Conservation (phyloP, 2,797 vertebrate species). For the Phataginus tricuspis region DNA sequence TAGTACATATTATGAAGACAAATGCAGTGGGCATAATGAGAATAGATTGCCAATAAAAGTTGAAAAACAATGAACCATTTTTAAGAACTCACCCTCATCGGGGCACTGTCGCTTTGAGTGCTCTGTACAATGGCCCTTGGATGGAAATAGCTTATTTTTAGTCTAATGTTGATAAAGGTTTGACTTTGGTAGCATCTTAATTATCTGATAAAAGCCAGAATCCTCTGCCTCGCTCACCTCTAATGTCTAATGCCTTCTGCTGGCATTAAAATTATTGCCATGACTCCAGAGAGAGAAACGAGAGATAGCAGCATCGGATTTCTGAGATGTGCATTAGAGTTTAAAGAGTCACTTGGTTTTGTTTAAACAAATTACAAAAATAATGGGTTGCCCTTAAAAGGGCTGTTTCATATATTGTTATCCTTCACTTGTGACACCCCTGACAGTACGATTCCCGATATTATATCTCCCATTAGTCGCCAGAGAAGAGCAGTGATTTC, state of each 20-base stretch:
- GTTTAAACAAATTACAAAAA: constrained; percentile 73
- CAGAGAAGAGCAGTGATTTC: not conserved
- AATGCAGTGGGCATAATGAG: constrained; percentile 87
- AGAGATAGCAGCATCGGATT: constrained; percentile 53
- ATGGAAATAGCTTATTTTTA: constrained; percentile 75
- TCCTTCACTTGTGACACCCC: constrained; percentile 43
- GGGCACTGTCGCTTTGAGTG: constrained; percentile 51
- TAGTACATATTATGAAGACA: constrained; percentile 87
- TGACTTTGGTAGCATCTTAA: constrained; percentile 69
- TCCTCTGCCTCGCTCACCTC: constrained; percentile 72
- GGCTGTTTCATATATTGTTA: constrained; percentile 64
- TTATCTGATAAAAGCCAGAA: constrained; percentile 78
- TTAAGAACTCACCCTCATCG: constrained; percentile 65
- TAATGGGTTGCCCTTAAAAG: constrained; percentile 79
- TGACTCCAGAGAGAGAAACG: constrained; percentile 52
- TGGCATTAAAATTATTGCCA: constrained; percentile 70
- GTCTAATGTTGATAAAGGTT: constrained; percentile 77
- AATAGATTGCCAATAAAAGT: constrained; percentile 88
- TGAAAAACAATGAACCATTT: constrained; percentile 78
- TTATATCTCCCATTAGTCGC: rapidly evolving
- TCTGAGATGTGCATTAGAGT: constrained; percentile 68
- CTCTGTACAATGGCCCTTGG: constrained; percentile 55
- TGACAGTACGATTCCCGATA: not conserved
- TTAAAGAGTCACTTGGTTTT: constrained; percentile 77
- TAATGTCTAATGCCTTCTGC: constrained; percentile 70